Base-by-base conservation (phyloP, 30 jellyfish, hydroid and myxozoan genomes). In the Catostylus mosaicus region DNA sequence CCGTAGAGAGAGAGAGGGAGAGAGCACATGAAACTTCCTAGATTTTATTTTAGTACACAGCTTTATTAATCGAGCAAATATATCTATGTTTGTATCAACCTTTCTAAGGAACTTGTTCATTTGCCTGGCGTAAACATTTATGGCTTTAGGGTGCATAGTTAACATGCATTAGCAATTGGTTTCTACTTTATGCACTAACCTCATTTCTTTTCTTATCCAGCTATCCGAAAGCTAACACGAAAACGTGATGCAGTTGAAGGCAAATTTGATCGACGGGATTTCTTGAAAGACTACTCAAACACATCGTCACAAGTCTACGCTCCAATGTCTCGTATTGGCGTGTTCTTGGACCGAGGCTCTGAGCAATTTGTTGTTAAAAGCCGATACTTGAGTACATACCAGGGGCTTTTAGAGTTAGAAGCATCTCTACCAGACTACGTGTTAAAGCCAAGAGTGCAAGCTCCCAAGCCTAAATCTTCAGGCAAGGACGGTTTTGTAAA, bases 311-410 rank as follows among this genome's bases (percentile, higher is more conserved):
- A 82, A 61, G 97, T 78, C 23, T 94, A 87, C 75, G 99, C 99
- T 30, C 99, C 99, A 29, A 74, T 94, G 85, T 85, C 99, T 62
- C 96, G 99, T 30, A 74, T 77, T 84, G 99, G 99, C 30, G 99
- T 94, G n/a, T 88, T 88, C 50, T 72, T 88, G 46, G 99, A 94
- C 48, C 83, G 97, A 59, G 95, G 95, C 59, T 94, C 99, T 7
- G 97, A 84, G 73, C 88, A 88, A 75, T 82, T 73, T 65, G 96
- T 81, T n/a, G 97, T 94, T 27, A 74, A 80, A 14, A 94, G 97
- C 80, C 74, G 91, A 34, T 87, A 94, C 80, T 71, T 94, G 62
- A 78, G 97, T 54, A 94, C 99, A 1, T 94, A 94, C 67, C 95
- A 94, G 78, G 99, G 99, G 20, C 86, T 94, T 7, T 48, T 88